phyloP scores from a whole-genome alignment of 2,888 invertebrate genomes.

The Cylloceria caligata region DNA sequence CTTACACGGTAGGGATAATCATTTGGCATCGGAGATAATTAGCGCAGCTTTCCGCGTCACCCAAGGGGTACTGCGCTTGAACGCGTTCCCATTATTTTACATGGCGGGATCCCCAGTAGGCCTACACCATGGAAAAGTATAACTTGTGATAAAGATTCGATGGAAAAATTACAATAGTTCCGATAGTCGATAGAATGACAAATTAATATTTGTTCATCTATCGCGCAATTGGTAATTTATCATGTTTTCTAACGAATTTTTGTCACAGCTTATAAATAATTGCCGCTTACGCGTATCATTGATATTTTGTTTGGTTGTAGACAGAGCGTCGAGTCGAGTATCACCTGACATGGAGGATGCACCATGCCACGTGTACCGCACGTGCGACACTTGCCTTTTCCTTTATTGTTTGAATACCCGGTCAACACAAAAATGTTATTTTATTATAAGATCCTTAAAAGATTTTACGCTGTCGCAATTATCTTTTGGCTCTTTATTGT shows the following conservation, averaged over 20 bases:
- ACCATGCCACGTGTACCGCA: neutral
- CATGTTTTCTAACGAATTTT: neutral
- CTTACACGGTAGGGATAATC: too few species aligned
- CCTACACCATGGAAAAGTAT: slow-evolving; percentile 83
- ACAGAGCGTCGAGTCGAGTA: slow-evolving; percentile 1
- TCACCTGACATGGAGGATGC: neutral
- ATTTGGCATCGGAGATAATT: neutral
- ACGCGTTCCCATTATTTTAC: slow-evolving; percentile 85
- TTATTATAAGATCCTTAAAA: neutral
- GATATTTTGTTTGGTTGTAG: neutral
- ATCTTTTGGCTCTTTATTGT: neutral
- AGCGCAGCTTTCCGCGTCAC: slow-evolving; percentile 84
- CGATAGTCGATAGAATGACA: neutral
- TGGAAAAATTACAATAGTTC: neutral
- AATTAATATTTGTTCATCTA: neutral
- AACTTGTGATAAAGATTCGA: neutral
- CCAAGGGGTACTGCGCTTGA: slow-evolving; percentile 83
- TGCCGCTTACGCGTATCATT: neutral
- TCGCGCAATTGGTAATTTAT: neutral
- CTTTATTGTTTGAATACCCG: neutral
- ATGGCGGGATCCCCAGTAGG: slow-evolving; percentile 85
- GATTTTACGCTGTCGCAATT: neutral
- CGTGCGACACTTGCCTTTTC: neutral
- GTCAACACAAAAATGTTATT: neutral
- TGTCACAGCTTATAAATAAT: neutral